A percentile compares a stretch with the other conserved stretches of the same genome.
Evolutionary conservation across 2,113 vertebrate species (phyloP).

Genomic region (Benitochromis conjunctus): DNA sequence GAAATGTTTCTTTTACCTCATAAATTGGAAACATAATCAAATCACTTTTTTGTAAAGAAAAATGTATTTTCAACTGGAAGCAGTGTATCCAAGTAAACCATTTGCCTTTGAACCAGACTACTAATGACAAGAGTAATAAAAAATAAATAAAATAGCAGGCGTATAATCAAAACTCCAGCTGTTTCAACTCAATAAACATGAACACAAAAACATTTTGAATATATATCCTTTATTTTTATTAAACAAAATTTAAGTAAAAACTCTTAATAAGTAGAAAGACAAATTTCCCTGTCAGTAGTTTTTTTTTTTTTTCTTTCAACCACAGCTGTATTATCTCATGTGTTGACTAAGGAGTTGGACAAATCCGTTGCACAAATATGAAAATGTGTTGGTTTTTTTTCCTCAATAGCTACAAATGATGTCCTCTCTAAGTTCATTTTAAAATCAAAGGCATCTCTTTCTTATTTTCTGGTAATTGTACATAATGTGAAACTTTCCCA

Average conservation of each 20-base stretch:
- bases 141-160: too few species aligned
- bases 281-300: slow-evolving; percentile 72
- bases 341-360: neutral
- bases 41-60: neutral
- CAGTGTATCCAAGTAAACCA: neutral
- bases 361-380: neutral
- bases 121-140: neutral
- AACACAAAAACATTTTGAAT: slow-evolving; percentile 34
- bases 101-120: neutral
- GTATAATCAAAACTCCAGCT: neutral
- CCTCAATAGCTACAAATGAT: neutral
- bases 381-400: neutral
- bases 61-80: neutral
- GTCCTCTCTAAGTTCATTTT: neutral
- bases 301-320: fast-evolving
- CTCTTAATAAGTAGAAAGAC: slow-evolving; percentile 66
- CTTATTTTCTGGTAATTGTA: neutral
- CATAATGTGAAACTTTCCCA: neutral
- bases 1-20: neutral
- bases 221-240: slow-evolving; percentile 74
- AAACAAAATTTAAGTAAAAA: slow-evolving; percentile 73
- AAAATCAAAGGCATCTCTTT: slow-evolving; percentile 6
- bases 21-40: neutral
- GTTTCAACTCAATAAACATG: neutral
- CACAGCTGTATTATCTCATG: neutral